A percentile compares a stretch with the other conserved stretches of the same genome.
Conservation (phyloP, 2,797 vertebrate species). For the Gymnothorax reevesii region DNA sequence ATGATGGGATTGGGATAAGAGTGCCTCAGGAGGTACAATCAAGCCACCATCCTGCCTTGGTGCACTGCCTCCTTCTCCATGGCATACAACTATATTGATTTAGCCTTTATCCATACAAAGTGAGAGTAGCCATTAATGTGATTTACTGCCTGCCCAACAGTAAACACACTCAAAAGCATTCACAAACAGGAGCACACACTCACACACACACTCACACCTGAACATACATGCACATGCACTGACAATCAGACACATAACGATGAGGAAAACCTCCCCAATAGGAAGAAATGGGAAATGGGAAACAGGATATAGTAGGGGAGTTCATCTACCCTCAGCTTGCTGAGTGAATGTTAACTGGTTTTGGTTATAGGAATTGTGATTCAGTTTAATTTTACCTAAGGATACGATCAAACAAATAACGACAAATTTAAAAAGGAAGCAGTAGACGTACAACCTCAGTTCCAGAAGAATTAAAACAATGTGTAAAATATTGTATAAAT, state of each 20-base stretch:
- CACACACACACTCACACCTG: constrained; percentile 1
- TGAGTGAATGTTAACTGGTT: too few relatives aligned
- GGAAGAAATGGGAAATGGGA: neutral
- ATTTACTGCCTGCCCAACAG: constrained; percentile 52
- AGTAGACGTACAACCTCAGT: too few relatives aligned
- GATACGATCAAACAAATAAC: too few relatives aligned
- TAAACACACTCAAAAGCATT: neutral
- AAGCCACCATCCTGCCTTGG: too few relatives aligned
- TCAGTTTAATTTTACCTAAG: too few relatives aligned
- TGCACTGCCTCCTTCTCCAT: neutral
- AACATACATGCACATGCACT: neutral
- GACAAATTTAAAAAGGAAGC: too few relatives aligned
- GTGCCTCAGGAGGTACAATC: neutral
- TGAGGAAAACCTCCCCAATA: neutral
- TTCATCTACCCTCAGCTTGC: too few relatives aligned
- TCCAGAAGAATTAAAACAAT: too few relatives aligned
- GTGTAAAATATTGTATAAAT: too few relatives aligned
- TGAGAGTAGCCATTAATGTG: constrained; percentile 57
- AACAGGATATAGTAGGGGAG: neutral
- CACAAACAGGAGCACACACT: constrained; percentile 14
- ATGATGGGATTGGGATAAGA: neutral
- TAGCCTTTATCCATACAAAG: constrained; percentile 51
- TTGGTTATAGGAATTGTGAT: too few relatives aligned
- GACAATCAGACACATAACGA: neutral
- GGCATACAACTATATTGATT: constrained; percentile 41